Conservation (phyloP, 2,888 invertebrate species). For the Lepidocyrtoides sp. region DNA sequence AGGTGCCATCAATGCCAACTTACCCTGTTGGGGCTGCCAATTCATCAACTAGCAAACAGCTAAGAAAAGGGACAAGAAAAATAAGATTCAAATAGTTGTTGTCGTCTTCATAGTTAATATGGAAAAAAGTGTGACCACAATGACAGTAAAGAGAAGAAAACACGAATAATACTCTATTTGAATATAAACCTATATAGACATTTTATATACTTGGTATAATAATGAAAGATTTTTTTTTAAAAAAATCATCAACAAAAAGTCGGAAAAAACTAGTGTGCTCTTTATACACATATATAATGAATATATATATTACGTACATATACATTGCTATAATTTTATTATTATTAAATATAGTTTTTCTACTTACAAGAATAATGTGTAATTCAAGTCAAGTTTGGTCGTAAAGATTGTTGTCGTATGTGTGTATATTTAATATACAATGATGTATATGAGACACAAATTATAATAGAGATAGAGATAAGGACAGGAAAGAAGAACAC, state of each 20-base stretch:
- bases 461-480: slow-evolving; percentile 26
- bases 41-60: slow-evolving; percentile 94
- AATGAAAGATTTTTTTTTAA: slow-evolving; percentile 26
- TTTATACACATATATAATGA: background rate
- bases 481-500: background rate
- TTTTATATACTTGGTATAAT: background rate
- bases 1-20: slow-evolving; percentile 87
- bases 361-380: slow-evolving; percentile 12
- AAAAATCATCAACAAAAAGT: slow-evolving; percentile 16
- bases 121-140: slow-evolving; percentile 75
- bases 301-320: slow-evolving; percentile 19
- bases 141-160: slow-evolving; percentile 75
- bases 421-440: slow-evolving; percentile 28
- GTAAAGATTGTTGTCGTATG: slow-evolving; percentile 15
- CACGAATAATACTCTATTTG: slow-evolving; percentile 53
- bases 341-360: background rate
- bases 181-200: slow-evolving; percentile 25
- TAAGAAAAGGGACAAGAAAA: slow-evolving; percentile 87
- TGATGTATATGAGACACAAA: slow-evolving; percentile 23
- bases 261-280: slow-evolving; percentile 29
- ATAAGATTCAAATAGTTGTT: slow-evolving; percentile 72
- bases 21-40: slow-evolving; percentile 89
- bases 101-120: slow-evolving; percentile 42
- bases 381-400: slow-evolving; percentile 40
- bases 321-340: background rate